These are phyloP conservation scores for Astreopora myriophthalma DNA, from an alignment of 64 coral and sea anemone genomes.

Conservation along the genomic window DNA sequence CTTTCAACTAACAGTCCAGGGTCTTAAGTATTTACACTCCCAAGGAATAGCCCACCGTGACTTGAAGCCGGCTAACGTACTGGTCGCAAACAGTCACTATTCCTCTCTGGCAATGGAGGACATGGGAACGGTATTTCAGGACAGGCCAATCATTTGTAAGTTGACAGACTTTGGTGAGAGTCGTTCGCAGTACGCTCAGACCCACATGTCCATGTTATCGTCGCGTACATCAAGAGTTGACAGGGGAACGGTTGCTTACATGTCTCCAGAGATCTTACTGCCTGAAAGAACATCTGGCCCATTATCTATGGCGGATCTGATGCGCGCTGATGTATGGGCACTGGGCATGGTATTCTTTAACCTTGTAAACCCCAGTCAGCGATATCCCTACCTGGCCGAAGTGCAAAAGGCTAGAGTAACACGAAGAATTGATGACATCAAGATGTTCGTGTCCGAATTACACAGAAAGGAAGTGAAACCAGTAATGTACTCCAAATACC, in stretches of 20 bases:
- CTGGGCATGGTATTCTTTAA: conserved; percentile 28
- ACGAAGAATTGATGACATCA: not conserved
- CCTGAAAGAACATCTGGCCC: not conserved
- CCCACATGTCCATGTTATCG: conserved; percentile 9
- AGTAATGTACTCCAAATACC: conserved; percentile 32
- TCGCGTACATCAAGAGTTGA: conserved; percentile 30
- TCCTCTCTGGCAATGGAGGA: conserved; percentile 39
- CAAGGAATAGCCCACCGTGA: conserved; percentile 36
- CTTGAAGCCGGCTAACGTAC: conserved; percentile 35
- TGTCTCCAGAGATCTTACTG: conserved; percentile 40
- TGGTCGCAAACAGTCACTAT: conserved; percentile 41
- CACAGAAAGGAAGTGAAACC: conserved; percentile 9
- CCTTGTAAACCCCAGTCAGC: conserved; percentile 8
- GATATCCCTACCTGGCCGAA: not conserved
- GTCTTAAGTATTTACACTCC: not conserved
- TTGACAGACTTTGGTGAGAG: not conserved
- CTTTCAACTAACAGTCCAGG: conserved; percentile 1
- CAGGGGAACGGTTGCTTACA: conserved; percentile 33
- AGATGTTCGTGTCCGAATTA: not conserved
- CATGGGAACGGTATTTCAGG: conserved; percentile 19
- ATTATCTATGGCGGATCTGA: conserved; percentile 20
- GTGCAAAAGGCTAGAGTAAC: not conserved
- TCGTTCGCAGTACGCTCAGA: not conserved
- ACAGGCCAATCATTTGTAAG: conserved; percentile 5
- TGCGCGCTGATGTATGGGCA: conserved; percentile 22